These are phyloP conservation scores for Aspidoscelis tigris DNA, from an alignment of 2,113 vertebrate species.

Conservation along the genomic window DNA sequence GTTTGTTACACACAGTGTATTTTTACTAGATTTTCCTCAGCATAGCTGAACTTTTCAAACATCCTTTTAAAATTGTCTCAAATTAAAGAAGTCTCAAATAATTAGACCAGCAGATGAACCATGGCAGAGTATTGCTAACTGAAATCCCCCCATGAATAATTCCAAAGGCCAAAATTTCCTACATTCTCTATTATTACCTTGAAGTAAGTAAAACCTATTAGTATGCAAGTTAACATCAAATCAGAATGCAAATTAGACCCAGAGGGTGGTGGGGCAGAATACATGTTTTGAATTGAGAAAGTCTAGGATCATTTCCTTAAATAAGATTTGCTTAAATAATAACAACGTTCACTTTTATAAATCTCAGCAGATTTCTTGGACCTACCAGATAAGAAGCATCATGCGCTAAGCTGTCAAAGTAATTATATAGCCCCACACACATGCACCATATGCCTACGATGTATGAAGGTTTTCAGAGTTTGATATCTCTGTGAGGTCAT, in stretches of 20 bases:
- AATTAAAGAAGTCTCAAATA: slow-evolving; percentile 25
- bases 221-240: neutral
- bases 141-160: neutral
- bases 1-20: slow-evolving; percentile 56
- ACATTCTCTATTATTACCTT: neutral
- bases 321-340: too few relatives aligned
- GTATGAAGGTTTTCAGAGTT: too few relatives aligned
- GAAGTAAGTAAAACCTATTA: neutral
- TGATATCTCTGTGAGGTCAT: too few relatives aligned
- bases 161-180: slow-evolving; percentile 2
- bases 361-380: neutral
- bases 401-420: neutral
- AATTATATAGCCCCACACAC: neutral
- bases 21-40: slow-evolving; percentile 38
- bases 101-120: neutral
- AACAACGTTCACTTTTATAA: neutral
- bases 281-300: neutral
- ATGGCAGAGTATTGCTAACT: neutral
- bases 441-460: too few relatives aligned
- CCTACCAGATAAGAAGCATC: neutral
- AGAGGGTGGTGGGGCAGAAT: neutral
- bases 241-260: neutral
- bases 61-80: neutral
- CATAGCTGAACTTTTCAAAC: slow-evolving; percentile 14
- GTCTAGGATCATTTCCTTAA: neutral